Conservation (phyloP, 2,888 invertebrate species). For the Xanthia togata region DNA sequence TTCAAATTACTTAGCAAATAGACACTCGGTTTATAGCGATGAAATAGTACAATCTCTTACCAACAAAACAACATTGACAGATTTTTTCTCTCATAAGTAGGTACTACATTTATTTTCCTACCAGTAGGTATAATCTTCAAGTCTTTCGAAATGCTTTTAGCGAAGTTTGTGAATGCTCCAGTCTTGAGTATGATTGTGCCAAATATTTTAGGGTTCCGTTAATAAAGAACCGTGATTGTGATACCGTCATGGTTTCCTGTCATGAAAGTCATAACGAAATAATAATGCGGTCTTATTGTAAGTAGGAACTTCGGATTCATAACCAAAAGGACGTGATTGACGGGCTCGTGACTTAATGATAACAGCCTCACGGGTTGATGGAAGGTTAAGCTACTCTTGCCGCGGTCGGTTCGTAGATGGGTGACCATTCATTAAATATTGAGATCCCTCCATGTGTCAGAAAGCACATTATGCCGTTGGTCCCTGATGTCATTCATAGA, state of each 20-base stretch:
- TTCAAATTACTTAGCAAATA: background rate
- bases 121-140: conserved; percentile 49
- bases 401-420: too few relatives aligned
- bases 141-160: conserved; percentile 63
- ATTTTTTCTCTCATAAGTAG: conserved; percentile 1
- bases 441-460: too few relatives aligned
- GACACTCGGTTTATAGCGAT: background rate
- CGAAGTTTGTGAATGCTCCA: conserved; percentile 56
- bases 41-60: background rate
- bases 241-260: background rate
- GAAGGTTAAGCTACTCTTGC: too few relatives aligned
- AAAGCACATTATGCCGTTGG: too few relatives aligned
- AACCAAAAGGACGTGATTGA: too few relatives aligned
- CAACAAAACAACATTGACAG: background rate
- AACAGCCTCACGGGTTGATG: too few relatives aligned
- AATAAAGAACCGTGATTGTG: background rate
- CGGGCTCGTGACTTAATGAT: too few relatives aligned
- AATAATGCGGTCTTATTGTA: background rate
- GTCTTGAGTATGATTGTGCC: conserved; percentile 53
- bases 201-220: conserved; percentile 46
- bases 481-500: too few relatives aligned
- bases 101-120: conserved; percentile 35
- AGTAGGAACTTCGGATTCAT: background rate
- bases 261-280: background rate
- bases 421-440: too few relatives aligned